Conservation (phyloP, 1,140 invertebrate genomes). For the Panulirus ornatus region DNA sequence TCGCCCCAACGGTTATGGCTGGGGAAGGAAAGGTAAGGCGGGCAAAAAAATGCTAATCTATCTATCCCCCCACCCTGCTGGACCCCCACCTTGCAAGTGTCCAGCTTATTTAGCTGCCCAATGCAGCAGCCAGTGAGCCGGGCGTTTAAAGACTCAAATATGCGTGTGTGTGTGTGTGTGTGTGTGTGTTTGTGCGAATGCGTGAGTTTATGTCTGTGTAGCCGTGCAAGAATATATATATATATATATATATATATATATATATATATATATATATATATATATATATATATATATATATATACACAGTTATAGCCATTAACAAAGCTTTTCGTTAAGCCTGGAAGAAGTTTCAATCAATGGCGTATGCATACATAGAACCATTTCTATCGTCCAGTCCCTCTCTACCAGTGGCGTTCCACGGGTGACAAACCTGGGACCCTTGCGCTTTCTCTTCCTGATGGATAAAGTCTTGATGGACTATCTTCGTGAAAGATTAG, state of each 20-base stretch:
- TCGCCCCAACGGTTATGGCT: conserved; percentile 12
- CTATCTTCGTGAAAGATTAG: too few relatives aligned
- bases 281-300: too few relatives aligned
- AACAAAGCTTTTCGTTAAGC: too few relatives aligned
- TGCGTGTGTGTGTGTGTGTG: conserved; percentile 42
- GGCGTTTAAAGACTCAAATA: background rate
- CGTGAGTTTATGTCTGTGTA: background rate
- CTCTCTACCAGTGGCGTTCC: too few relatives aligned
- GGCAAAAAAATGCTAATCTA: conserved; percentile 36
- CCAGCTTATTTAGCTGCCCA: conserved; percentile 24
- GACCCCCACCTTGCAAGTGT: background rate
- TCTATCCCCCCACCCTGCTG: conserved; percentile 7
- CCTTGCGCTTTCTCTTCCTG: too few relatives aligned
- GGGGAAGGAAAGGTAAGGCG: conserved; percentile 1
- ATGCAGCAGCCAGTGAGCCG: background rate
- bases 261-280: background rate
- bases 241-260: background rate
- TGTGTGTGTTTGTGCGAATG: conserved; percentile 16
- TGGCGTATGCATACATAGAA: too few relatives aligned
- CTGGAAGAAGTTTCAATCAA: too few relatives aligned
- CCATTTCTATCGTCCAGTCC: too few relatives aligned
- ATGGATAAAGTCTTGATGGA: too few relatives aligned
- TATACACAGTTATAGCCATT: too few relatives aligned
- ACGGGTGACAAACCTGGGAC: too few relatives aligned
- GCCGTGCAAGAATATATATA: background rate